Evolutionary conservation across 2,113 vertebrate genomes (phyloP).

Genomic region (Tychaedon coryphoeus): DNA sequence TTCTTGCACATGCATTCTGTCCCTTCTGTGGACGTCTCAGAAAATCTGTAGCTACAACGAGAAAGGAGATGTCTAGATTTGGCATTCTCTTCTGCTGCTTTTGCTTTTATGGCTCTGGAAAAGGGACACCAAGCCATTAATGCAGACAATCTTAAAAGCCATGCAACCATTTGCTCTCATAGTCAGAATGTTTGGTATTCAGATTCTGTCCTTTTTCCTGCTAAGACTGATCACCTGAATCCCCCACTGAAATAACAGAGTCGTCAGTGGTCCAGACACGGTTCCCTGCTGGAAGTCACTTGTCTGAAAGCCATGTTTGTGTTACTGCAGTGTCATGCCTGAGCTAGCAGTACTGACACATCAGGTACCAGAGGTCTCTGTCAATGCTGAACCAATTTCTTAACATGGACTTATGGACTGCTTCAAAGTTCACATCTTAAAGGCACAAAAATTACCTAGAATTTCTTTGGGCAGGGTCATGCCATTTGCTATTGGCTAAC

Average conservation of each 20-base stretch:
- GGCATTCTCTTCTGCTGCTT: not conserved
- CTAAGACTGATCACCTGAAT: not conserved
- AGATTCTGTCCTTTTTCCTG: not conserved
- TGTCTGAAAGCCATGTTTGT: not conserved
- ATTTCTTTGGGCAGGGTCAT: not conserved
- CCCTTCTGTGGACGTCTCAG: not conserved
- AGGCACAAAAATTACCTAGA: not conserved
- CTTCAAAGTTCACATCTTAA: not conserved
- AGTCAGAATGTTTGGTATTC: not conserved
- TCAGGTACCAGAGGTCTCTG: not conserved
- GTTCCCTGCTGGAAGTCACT: not conserved
- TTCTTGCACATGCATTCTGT: not conserved
- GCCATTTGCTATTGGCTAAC: not conserved
- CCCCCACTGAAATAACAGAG: not conserved
- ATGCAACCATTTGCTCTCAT: not conserved
- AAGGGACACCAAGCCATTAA: not conserved
- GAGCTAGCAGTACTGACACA: not conserved
- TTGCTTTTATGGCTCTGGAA: not conserved
- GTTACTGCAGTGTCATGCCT: not conserved
- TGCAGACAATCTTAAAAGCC: not conserved
- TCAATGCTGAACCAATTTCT: not conserved
- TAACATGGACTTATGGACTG: accelerated
- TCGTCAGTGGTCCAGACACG: not conserved
- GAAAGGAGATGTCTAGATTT: not conserved
- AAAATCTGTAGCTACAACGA: not conserved